A percentile compares a stretch with the other conserved stretches of the same genome.
Conservation (phyloP, 2,888 invertebrate genomes). For the Aphrophora alni region DNA sequence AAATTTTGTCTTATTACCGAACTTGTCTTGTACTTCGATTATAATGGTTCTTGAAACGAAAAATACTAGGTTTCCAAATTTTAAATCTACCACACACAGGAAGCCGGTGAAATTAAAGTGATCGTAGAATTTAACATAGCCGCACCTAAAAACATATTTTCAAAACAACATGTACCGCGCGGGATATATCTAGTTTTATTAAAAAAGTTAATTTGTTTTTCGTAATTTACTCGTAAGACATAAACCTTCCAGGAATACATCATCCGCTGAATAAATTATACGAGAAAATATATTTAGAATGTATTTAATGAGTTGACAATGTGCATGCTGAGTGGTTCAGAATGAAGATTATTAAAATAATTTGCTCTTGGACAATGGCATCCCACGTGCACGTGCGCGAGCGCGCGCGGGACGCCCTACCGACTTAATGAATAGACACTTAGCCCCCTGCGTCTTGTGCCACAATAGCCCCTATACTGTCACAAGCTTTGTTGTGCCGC, state of each 20-base stretch:
- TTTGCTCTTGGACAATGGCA: neutral
- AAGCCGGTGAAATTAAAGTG: no score
- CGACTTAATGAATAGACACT: neutral
- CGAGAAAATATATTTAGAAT: neutral
- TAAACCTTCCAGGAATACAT: neutral
- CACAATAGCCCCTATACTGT: neutral
- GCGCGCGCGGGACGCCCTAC: neutral
- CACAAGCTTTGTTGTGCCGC: neutral
- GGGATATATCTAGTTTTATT: neutral
- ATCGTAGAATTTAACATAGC: no score
- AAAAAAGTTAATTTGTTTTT: neutral
- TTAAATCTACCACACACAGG: no score
- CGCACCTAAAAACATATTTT: no score
- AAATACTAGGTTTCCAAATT: no score
- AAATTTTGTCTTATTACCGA: no score
- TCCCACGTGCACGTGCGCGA: neutral
- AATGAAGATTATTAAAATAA: no score
- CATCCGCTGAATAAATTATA: neutral
- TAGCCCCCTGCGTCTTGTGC: neutral
- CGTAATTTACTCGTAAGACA: neutral
- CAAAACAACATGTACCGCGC: no score
- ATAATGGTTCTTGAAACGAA: no score
- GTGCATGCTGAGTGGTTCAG: neutral
- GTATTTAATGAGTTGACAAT: constrained; percentile 6
- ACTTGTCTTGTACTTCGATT: no score